Conservation (phyloP, 2,113 vertebrate genomes). For the Phylloscopus whistleri region DNA sequence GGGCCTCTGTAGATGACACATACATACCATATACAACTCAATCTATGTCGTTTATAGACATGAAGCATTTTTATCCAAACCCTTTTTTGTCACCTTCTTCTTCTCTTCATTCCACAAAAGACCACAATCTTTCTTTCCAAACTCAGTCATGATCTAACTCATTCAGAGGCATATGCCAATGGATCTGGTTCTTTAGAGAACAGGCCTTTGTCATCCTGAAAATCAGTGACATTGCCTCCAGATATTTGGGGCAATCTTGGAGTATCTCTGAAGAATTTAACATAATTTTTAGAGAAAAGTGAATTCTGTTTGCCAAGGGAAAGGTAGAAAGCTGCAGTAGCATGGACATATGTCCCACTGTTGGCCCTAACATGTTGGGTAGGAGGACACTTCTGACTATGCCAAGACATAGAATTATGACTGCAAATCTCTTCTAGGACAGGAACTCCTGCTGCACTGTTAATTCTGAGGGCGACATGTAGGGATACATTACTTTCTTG, state of each 20-base stretch:
- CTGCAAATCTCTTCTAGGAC: neutral
- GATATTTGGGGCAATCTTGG: neutral
- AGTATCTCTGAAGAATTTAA: neutral
- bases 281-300: neutral
- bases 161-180: neutral
- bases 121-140: neutral
- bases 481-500: neutral
- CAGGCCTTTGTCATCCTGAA: neutral
- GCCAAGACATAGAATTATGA: neutral
- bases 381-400: neutral
- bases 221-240: neutral
- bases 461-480: neutral
- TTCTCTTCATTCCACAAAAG: neutral
- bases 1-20: accelerated
- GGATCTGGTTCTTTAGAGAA: neutral
- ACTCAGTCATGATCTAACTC: neutral
- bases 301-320: neutral
- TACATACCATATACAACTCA: neutral
- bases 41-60: neutral
- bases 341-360: neutral
- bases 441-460: neutral
- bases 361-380: neutral
- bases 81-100: neutral
- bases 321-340: neutral
- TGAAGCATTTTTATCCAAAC: neutral